Evolutionary conservation across 2,888 invertebrate species (phyloP).

Genomic region (Drosophila fulvimacula): DNA sequence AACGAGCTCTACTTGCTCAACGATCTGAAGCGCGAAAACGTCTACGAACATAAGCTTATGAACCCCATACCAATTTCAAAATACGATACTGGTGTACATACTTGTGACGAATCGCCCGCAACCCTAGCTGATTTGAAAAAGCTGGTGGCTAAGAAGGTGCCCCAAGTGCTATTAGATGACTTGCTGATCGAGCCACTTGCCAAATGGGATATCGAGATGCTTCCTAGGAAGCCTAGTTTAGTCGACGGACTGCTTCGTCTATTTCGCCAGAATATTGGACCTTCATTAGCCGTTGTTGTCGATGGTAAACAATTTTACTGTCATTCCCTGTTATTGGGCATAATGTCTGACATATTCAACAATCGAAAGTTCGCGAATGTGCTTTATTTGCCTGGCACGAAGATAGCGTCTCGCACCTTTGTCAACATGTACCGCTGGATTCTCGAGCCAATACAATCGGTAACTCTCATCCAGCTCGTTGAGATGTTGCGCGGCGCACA

Average conservation of each 20-base stretch:
- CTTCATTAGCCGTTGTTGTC: constrained; percentile 20
- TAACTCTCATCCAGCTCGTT: constrained; percentile 6
- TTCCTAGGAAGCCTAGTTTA: background rate
- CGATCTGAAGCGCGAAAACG: background rate
- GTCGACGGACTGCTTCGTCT: background rate
- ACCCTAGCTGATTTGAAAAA: background rate
- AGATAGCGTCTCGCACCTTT: constrained; percentile 28
- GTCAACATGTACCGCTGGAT: constrained; percentile 39
- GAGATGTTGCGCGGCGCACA: constrained; percentile 23
- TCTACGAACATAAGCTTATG: background rate
- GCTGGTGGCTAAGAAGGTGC: background rate
- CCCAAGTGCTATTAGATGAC: background rate
- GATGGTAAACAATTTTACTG: constrained; percentile 27
- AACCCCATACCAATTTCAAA: background rate
- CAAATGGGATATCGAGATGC: background rate
- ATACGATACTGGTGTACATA: background rate
- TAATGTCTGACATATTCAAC: constrained; percentile 18
- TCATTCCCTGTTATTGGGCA: constrained; percentile 29
- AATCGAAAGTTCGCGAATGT: background rate
- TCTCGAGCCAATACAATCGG: background rate
- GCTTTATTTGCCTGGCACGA: constrained; percentile 25
- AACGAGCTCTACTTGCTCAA: background rate
- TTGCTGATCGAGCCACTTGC: background rate
- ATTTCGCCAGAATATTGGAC: constrained; percentile 28
- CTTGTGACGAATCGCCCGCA: background rate